phyloP scores from a whole-genome alignment of 2,888 invertebrate species.

The Aleiodes testaceus region DNA sequence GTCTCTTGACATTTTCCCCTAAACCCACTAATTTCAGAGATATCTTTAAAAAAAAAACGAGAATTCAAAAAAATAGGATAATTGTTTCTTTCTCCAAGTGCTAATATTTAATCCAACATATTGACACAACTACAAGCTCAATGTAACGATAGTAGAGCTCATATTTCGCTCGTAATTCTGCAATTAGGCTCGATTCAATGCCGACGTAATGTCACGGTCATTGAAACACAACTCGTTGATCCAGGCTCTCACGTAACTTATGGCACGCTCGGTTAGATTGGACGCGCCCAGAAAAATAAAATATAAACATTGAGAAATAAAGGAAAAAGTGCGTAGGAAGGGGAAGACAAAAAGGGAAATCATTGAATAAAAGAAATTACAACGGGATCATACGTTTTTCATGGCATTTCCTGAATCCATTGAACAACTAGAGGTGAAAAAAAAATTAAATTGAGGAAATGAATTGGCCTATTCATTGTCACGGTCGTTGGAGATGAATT shows the following conservation, averaged over 20 bases:
- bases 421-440: constrained; percentile 15
- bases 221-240: constrained; percentile 32
- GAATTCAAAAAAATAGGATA: too few relatives aligned
- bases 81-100: too few relatives aligned
- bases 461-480: constrained; percentile 66
- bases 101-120: neutral
- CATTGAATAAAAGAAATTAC: constrained; percentile 24
- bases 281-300: constrained; percentile 34
- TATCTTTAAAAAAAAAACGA: too few relatives aligned
- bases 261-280: constrained; percentile 39
- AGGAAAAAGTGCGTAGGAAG: constrained; percentile 25
- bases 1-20: too few relatives aligned
- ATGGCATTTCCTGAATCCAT: constrained; percentile 13
- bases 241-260: constrained; percentile 34
- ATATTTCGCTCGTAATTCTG: constrained; percentile 35
- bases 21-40: too few relatives aligned
- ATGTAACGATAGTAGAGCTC: constrained; percentile 15
- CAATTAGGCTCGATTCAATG: constrained; percentile 66
- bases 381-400: neutral
- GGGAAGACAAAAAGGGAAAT: constrained; percentile 32
- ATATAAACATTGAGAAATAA: neutral
- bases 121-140: constrained; percentile 14
- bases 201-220: constrained; percentile 68
- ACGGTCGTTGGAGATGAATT: constrained; percentile 58
- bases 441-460: constrained; percentile 61